Evolutionary conservation across 2,888 invertebrate species (phyloP).

Genomic region (Aphodius sticticus): DNA sequence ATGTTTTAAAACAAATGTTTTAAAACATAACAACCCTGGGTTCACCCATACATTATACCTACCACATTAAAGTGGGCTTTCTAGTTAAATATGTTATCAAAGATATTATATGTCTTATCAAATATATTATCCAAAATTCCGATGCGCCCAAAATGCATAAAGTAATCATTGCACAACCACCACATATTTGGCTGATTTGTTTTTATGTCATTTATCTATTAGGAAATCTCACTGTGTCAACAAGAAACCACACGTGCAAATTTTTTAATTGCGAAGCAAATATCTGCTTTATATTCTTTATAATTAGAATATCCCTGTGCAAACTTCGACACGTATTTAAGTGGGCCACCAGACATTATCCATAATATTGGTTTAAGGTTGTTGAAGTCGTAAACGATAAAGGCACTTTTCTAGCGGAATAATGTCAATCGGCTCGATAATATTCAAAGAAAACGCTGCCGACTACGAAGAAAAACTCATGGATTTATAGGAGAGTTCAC

Average conservation of each 20-base stretch:
- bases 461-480: neutral
- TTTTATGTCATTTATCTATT: neutral
- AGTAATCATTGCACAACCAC: too few relatives aligned
- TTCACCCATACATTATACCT: too few relatives aligned
- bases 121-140: too few relatives aligned
- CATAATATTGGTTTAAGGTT: neutral
- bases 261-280: neutral
- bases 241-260: neutral
- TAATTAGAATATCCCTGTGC: neutral
- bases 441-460: neutral
- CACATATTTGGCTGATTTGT: too few relatives aligned
- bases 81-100: too few relatives aligned
- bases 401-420: neutral
- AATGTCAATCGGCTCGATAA: neutral
- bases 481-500: neutral
- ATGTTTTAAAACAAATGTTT: too few relatives aligned
- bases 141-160: too few relatives aligned
- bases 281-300: neutral
- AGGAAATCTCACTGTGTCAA: neutral
- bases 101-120: too few relatives aligned
- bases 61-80: too few relatives aligned
- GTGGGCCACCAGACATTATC: neutral
- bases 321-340: neutral
- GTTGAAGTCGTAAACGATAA: neutral
- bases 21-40: too few relatives aligned